A percentile compares a stretch with the other conserved stretches of the same genome.
Evolutionary conservation across 2,888 invertebrate genomes (phyloP).

Genomic region (Agonopterix heracliana): DNA sequence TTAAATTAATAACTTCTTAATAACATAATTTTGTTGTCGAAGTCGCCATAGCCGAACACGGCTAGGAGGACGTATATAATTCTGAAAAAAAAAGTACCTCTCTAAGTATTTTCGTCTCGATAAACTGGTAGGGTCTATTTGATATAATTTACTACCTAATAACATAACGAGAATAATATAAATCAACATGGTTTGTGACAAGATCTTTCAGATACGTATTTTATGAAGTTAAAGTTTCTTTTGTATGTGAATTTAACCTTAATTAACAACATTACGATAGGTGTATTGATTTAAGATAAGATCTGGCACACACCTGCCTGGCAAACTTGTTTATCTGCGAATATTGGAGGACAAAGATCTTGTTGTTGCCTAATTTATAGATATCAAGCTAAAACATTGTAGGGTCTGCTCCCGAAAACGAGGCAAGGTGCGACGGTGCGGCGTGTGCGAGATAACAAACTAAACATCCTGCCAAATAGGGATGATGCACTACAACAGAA

Average conservation of each 20-base stretch:
- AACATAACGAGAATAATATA: conserved; percentile 14
- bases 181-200: conserved; percentile 32
- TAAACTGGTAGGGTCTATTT: too few species aligned
- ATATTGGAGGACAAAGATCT: conserved; percentile 52
- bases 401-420: conserved; percentile 38
- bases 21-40: too few species aligned
- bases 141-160: not conserved
- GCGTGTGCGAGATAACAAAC: conserved; percentile 70
- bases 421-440: conserved; percentile 57
- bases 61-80: too few species aligned
- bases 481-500: conserved; percentile 50
- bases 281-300: conserved; percentile 54
- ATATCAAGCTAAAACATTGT: conserved; percentile 40
- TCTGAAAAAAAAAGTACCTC: too few species aligned
- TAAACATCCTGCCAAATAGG: conserved; percentile 66
- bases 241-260: conserved; percentile 40
- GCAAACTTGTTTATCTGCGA: conserved; percentile 61
- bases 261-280: conserved; percentile 46
- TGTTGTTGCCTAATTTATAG: conserved; percentile 60
- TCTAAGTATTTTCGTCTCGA: too few species aligned
- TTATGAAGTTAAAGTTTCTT: conserved; percentile 16
- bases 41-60: too few species aligned
- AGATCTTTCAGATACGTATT: conserved; percentile 24
- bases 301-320: conserved; percentile 53
- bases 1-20: too few species aligned